These are phyloP conservation scores for Helogale parvula DNA, from an alignment of 2,113 vertebrate genomes.

Conservation along the genomic window DNA sequence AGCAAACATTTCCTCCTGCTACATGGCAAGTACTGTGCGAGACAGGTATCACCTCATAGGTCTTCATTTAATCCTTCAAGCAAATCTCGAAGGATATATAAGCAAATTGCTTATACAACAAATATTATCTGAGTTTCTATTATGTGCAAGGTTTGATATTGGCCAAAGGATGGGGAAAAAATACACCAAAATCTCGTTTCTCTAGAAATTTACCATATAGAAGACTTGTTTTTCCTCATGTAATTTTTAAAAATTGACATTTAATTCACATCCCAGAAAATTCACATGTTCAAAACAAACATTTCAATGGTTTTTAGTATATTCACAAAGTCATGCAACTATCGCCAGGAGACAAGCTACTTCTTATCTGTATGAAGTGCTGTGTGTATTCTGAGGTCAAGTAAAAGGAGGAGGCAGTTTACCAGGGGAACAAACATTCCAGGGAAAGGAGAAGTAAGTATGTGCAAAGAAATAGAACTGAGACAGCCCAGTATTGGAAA, in stretches of 20 bases:
- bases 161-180: neutral
- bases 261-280: constrained; percentile 35
- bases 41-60: neutral
- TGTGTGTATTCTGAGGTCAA: neutral
- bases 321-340: neutral
- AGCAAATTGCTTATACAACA: neutral
- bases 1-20: neutral
- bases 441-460: neutral
- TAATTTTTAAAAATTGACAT: neutral
- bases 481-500: neutral
- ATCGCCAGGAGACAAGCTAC: neutral
- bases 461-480: neutral
- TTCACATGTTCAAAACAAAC: neutral
- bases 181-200: neutral
- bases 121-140: neutral
- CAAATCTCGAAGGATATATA: neutral
- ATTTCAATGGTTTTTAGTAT: neutral
- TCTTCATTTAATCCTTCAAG: neutral
- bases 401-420: neutral
- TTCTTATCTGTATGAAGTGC: constrained; percentile 1
- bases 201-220: neutral
- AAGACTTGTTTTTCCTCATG: neutral
- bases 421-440: neutral
- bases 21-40: neutral
- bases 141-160: neutral